Base-by-base conservation (phyloP, 1,140 invertebrate genomes). In the Meteorus sp. region DNA sequence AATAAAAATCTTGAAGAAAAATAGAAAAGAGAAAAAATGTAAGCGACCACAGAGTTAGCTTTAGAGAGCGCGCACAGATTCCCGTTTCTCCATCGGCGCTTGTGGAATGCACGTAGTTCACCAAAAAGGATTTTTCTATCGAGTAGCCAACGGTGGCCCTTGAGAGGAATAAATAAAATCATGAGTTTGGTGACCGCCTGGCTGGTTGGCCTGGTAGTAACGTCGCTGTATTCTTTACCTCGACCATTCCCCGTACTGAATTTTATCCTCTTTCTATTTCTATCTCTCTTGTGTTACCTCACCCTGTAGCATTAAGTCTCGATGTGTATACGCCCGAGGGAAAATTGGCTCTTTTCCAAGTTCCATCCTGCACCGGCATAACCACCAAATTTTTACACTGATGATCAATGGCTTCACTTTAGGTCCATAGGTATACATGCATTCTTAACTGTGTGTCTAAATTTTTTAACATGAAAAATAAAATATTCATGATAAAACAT, bases 281-380 rank as follows among this genome's bases (percentile, higher is more conserved):
- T 56, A 60, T 64, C 64, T 68, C 63, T 59, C 50, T 67, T 68
- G 71, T 65, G 64, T 60, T n/a, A n/a, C 27, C 35, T 15, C 43
- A 19, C 22, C 25, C 41, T 3, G 22, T 6, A 57, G 29, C 45
- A 9, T 17, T 11, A 15, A 15, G 31, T 44, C 27, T 29, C 4
- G 27, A 65, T 59, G 64, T 64, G 58, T 70, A 65, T 58, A 58
- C 60, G 60, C 57, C 54, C 59, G 47, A 43, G 56, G 59, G 64
- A 68, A 62, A 64, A 72, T 71, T 77, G 76, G 76, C 75, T 65
- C 55, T 66, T 64, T 66, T 69, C 76, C 76, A 78, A 74, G 56
- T 59, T 56, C 13, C 59, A 60, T 61, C 59, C 39, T 59, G 39
- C 50, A 52, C 47, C 43, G 69, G 64, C 65, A 55, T 67, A 69